Evolutionary conservation across 2,797 vertebrate species (phyloP).

Genomic region (Sebastes trivittatus): DNA sequence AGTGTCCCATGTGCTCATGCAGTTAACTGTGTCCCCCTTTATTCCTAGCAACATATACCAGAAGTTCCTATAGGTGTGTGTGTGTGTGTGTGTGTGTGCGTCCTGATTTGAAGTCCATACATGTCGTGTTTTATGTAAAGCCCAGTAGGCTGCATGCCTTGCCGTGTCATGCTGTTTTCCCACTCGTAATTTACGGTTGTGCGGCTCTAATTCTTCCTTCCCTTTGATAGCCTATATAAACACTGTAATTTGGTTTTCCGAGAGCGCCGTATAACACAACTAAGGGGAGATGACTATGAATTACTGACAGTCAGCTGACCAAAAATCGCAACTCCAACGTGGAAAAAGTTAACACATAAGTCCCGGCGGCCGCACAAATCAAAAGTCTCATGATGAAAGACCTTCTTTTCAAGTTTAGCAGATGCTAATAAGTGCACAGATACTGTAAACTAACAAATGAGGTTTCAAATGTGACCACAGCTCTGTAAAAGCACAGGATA

Average conservation of each 20-base stretch:
- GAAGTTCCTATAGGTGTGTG: constrained; percentile 2
- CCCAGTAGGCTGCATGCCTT: constrained; percentile 43
- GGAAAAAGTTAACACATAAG: constrained; percentile 39
- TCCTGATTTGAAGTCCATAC: constrained; percentile 46
- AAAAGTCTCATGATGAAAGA: constrained; percentile 1
- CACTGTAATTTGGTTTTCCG: constrained; percentile 80
- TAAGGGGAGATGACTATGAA: constrained; percentile 44
- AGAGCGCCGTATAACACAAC: constrained; percentile 51
- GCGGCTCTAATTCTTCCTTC: constrained; percentile 67
- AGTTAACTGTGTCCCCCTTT: too few relatives aligned
- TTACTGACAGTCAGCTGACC: constrained; percentile 60
- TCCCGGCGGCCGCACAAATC: constrained; percentile 3
- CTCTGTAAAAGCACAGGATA: constrained; percentile 18
- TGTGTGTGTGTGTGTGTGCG: constrained; percentile 31
- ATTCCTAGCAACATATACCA: constrained; percentile 5
- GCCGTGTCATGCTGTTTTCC: constrained; percentile 62
- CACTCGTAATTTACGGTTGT: constrained; percentile 66
- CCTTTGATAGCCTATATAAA: constrained; percentile 73
- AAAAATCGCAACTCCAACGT: constrained; percentile 35
- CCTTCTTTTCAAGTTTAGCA: not conserved
- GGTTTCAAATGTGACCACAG: not conserved
- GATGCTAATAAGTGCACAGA: constrained; percentile 11
- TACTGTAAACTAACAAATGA: constrained; percentile 13
- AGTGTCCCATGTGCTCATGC: too few relatives aligned
- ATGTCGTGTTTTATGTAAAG: constrained; percentile 45